These are phyloP conservation scores for Tragelaphus buxtoni DNA, from an alignment of 2,113 vertebrate species.

Conservation along the genomic window DNA sequence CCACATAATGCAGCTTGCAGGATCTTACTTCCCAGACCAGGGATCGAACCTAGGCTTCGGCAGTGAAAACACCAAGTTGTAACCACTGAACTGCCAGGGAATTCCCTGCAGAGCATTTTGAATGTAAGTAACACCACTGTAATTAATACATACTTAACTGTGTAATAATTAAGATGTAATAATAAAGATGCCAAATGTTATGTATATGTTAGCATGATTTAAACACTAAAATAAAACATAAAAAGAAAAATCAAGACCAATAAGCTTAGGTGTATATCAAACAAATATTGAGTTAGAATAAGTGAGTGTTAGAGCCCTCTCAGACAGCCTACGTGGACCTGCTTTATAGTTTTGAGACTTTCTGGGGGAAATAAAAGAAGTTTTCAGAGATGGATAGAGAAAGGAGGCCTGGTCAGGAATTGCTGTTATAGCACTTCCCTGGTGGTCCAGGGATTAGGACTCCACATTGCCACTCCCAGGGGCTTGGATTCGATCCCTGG, in stretches of 20 bases:
- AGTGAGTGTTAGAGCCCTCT: neutral
- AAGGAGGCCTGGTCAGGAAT: neutral
- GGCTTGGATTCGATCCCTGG: accelerated
- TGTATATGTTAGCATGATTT: neutral
- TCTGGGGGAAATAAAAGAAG: neutral
- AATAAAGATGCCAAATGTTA: neutral
- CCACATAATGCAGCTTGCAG: neutral
- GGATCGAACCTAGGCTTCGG: neutral
- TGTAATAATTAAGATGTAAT: neutral
- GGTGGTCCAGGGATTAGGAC: neutral
- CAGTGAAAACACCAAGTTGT: neutral
- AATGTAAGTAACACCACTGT: neutral
- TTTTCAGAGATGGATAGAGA: neutral
- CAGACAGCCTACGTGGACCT: neutral
- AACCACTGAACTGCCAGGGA: neutral
- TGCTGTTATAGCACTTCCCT: neutral
- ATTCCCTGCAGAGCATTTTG: neutral
- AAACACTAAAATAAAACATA: neutral
- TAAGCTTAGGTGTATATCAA: neutral
- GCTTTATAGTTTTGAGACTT: neutral
- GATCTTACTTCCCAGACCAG: neutral
- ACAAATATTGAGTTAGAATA: neutral
- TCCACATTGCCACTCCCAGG: neutral
- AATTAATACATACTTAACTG: neutral
- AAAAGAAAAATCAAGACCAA: neutral